Base-by-base conservation (phyloP, 1,140 invertebrate genomes). In the Paracyclopina nana region DNA sequence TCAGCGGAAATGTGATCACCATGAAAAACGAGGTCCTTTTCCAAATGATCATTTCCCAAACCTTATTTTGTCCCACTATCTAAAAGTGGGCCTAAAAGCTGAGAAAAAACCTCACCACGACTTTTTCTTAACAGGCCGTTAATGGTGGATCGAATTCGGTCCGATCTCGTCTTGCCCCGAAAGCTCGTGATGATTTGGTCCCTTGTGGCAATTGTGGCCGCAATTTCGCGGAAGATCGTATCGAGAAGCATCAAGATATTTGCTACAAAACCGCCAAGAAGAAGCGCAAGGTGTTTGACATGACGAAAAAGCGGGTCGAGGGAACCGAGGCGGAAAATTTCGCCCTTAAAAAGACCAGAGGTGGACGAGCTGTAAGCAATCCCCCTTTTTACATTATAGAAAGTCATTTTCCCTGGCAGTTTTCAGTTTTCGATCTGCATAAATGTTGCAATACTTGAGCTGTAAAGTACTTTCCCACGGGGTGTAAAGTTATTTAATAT, bases 291-390 rank as follows among this genome's bases (percentile, higher is more conserved):
- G 72, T 75, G 6, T 91, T 87, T 61, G 86, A 95, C 64, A 75
- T 79, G 9, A 70, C 77, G 4, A 84, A 84, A 62, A 81, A 81
- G 60, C 69, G 88, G 38, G 70, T 85, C 6, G 67, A 76, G 64
- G 87, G 87, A 20, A 92, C 87, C 0, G 88, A 92, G 57, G 72
- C 82, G 18, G 85, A 88, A 58, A 68, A 73, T 49, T 90, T 77
- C 61, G 66, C 74, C 24, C 68, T 59, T 50, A 72, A 71, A 46
- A 57, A 55, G 29, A 54, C 57, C 50, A 60, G 28, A 22, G 14
- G 24, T 12, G 18, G 53, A 24, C 53, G n/a, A n/a, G n/a, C n/a
- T n/a, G n/a, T n/a, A n/a, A n/a, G 34, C 16, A 41, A 20, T 16
- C 6, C 16, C 4, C 12, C 4, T 11, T 6, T 4, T 24, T 6